phyloP scores from a whole-genome alignment of 1,140 invertebrate species.

The Trinorchestia longiramus region DNA sequence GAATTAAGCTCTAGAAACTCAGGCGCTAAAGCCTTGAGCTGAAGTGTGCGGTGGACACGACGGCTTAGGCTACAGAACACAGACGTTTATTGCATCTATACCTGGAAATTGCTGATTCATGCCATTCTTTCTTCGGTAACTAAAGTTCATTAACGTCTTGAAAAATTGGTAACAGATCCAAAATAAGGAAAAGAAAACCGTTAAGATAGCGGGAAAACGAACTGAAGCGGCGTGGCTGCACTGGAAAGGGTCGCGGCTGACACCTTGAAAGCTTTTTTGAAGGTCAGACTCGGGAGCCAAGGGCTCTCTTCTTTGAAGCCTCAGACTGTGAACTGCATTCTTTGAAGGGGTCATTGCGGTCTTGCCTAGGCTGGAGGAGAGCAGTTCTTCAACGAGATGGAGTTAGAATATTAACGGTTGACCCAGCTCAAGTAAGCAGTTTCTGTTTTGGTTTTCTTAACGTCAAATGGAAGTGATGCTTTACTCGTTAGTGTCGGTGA shows the following conservation, averaged over 20 bases:
- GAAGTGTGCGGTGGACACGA: not conserved
- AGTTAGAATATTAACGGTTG: not conserved
- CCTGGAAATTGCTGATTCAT: not conserved
- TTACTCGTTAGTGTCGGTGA: not conserved
- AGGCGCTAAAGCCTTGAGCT: not conserved
- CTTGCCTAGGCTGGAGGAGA: not conserved
- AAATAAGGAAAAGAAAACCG: not conserved
- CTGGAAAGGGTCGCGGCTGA: not conserved
- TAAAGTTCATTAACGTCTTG: not conserved
- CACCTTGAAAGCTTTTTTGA: slow-evolving; percentile 28
- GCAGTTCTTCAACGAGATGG: not conserved
- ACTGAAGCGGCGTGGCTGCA: not conserved
- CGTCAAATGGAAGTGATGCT: not conserved
- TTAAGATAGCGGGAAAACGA: not conserved
- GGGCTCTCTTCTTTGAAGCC: not conserved
- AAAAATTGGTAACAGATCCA: not conserved
- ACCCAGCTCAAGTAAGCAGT: not conserved
- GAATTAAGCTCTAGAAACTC: not conserved
- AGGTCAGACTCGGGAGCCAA: not conserved
- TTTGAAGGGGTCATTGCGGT: not conserved
- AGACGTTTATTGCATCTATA: not conserved
- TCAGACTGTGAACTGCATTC: not conserved
- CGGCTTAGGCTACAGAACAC: not conserved
- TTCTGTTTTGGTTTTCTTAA: not conserved
- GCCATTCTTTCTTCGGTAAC: not conserved